phyloP scores from a whole-genome alignment of 2,888 invertebrate genomes.

The Cancer borealis region DNA sequence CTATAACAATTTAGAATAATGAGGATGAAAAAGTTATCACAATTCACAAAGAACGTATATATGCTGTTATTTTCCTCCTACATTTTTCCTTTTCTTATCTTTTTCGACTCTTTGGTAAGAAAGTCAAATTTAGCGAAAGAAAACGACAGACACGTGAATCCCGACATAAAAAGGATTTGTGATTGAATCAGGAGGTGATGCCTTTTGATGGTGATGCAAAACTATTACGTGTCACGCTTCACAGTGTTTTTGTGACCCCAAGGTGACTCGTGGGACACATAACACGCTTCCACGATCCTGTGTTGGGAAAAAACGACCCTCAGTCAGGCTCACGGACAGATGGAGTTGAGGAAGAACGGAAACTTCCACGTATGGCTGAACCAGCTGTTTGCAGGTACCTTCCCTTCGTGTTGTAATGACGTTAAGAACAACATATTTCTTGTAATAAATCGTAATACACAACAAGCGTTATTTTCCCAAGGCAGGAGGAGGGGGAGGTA shows the following conservation, averaged over 20 bases:
- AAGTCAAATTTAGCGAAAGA: neutral
- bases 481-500: no score
- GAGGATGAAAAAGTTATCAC: no score
- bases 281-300: neutral
- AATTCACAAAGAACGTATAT: neutral
- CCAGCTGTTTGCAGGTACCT: neutral
- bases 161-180: constrained; percentile 11
- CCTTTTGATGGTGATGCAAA: constrained; percentile 20
- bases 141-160: neutral
- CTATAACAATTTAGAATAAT: neutral
- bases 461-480: neutral
- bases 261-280: neutral
- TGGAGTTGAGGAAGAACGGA: neutral
- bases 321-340: neutral
- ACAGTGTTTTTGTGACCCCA: neutral
- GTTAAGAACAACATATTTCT: no score
- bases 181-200: constrained; percentile 20
- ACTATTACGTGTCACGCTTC: neutral
- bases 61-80: neutral
- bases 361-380: neutral
- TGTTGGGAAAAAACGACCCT: neutral
- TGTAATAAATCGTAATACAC: neutral
- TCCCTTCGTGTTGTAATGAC: neutral
- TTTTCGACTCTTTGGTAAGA: neutral
- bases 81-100: neutral